Percentiles rank a stretch among this genome's conserved stretches.
These are phyloP conservation scores for Lota lota DNA, from an alignment of 2,113 vertebrate genomes.

Conservation along the genomic window DNA sequence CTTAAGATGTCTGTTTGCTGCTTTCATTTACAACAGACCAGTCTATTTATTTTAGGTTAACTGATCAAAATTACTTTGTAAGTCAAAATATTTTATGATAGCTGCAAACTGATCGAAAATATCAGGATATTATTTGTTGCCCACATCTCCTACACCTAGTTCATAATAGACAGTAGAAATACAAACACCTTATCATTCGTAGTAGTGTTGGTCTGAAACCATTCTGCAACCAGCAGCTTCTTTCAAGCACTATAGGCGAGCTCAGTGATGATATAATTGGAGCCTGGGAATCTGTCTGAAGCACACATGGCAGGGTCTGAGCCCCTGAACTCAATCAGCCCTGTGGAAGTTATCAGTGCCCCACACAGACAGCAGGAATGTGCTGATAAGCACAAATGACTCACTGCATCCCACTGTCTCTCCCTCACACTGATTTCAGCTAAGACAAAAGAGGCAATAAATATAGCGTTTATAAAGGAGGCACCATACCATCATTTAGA, in stretches of 20 bases:
- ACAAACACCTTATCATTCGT: no score
- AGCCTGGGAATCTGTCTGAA: slow-evolving; percentile 26
- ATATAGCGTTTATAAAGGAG: slow-evolving; percentile 44
- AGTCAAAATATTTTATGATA: no score
- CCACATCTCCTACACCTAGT: no score
- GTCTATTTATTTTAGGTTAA: no score
- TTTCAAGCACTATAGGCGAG: slow-evolving; percentile 21
- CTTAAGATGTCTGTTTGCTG: no score
- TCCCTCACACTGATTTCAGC: slow-evolving; percentile 47
- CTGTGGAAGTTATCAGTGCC: slow-evolving; percentile 59
- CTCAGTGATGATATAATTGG: slow-evolving; percentile 47
- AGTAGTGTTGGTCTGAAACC: background rate
- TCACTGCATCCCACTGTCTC: slow-evolving; percentile 50
- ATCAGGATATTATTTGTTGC: no score
- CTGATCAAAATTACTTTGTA: no score
- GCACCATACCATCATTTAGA: background rate
- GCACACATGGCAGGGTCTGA: slow-evolving; percentile 50
- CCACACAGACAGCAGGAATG: slow-evolving; percentile 65
- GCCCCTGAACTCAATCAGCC: slow-evolving; percentile 51
- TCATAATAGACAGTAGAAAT: no score
- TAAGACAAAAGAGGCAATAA: slow-evolving; percentile 43
- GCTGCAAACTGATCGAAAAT: no score
- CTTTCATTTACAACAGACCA: no score
- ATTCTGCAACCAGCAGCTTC: slow-evolving; percentile 12
- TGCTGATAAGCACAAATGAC: slow-evolving; percentile 66